Evolutionary conservation across 2,888 invertebrate genomes (phyloP), one percentile per base, ranked within the genome.

Genomic region (Parascotia fuliginaria): DNA sequence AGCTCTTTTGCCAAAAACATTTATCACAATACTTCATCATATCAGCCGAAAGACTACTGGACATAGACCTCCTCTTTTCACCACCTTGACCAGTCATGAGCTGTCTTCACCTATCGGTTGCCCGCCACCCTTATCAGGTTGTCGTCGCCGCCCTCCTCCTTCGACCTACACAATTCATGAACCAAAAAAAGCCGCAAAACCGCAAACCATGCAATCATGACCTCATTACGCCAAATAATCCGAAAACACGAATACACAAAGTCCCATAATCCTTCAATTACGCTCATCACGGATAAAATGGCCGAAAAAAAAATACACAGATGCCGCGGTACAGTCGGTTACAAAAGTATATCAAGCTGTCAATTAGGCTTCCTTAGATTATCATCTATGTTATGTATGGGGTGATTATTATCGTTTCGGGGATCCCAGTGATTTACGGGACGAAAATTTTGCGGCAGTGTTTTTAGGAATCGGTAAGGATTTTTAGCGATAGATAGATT

Each of bases 311-410:
- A 52, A 22, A 13, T 1, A 15, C 13, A 55, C 50, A 48, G 44
- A 55, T 47, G 38, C 44, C 57, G 13, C 58, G 53, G 70, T 65
- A 73, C 73, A 66, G 27, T 68, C 66, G 56, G 45, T 38, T 39
- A 67, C 76, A 73, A 70, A 80, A 75, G 75, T 81, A 78, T 77
- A 81, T 83, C 81, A 72, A 75, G 54, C 83, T 85, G 86, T 86
- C 86, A 86, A 86, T 86, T 86, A 86, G 78, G 67, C 59, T 65
- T 59, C 65, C 73, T 60, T 55, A 79, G 83, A 82, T 85, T 77
- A 83, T 69, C 77, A 81, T 84, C 83, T 69, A 49, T 39, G 73
- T 73, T 77, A 77, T 75, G 72, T 76, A 79, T 75, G 73, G 62
- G 48, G 59, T 60, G 75, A 76, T 79, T 79, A 72, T 72, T 31